phyloP scores from a whole-genome alignment of 2,797 vertebrate species.

The Myiotriccus ornatus region DNA sequence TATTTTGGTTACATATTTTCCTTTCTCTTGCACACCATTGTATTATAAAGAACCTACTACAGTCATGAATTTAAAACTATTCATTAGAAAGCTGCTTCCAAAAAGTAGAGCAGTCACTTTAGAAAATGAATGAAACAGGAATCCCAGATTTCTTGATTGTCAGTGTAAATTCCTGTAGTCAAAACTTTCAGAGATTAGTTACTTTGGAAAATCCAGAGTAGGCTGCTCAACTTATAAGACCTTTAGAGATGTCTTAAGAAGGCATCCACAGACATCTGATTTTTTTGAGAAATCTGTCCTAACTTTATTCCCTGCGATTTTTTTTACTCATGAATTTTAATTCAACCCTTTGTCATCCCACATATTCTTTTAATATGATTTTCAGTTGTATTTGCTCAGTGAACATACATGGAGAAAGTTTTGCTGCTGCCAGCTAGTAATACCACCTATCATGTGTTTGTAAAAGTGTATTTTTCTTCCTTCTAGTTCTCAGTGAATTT shows the following conservation, averaged over 20 bases:
- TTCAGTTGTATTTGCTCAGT: neutral
- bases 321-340: neutral
- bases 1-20: neutral
- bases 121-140: neutral
- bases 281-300: neutral
- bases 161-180: neutral
- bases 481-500: neutral
- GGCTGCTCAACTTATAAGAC: neutral
- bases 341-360: neutral
- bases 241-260: neutral
- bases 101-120: neutral
- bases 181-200: neutral
- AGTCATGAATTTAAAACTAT: neutral
- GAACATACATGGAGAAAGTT: neutral
- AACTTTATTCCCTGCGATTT: neutral
- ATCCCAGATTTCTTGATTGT: neutral
- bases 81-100: neutral
- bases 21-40: neutral
- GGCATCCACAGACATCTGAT: neutral
- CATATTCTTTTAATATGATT: neutral
- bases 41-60: neutral
- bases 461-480: neutral
- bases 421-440: neutral
- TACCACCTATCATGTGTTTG: neutral
- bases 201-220: neutral